phyloP scores from a whole-genome alignment of 2,113 vertebrate genomes.

The Coryphaenoides rupestris region DNA sequence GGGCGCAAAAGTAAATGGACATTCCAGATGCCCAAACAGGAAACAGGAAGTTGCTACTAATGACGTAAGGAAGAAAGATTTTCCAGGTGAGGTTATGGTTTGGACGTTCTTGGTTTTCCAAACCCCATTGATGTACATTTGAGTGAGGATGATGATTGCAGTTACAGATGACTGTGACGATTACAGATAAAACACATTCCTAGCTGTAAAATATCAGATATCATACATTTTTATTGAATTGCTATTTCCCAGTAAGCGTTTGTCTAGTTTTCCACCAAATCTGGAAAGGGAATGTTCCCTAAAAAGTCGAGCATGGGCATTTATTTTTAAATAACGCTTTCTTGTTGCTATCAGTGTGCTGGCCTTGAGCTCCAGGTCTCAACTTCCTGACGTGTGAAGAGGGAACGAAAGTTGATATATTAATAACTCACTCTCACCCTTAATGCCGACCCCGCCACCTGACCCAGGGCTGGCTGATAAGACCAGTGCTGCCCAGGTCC shows the following conservation, averaged over 20 bases:
- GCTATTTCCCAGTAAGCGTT: no score
- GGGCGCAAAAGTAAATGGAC: slow-evolving; percentile 54
- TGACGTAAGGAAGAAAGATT: slow-evolving; percentile 49
- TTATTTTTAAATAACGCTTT: slow-evolving; percentile 28
- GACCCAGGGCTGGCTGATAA: slow-evolving; percentile 59
- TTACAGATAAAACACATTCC: no score
- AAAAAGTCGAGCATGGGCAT: no score
- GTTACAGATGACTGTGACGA: no score
- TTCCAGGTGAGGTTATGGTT: slow-evolving; percentile 67
- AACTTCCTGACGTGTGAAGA: slow-evolving; percentile 59
- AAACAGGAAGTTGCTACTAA: slow-evolving; percentile 74
- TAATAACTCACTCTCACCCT: slow-evolving; percentile 50
- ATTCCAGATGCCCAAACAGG: slow-evolving; percentile 69
- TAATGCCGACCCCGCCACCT: slow-evolving; percentile 46
- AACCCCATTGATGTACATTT: slow-evolving; percentile 18
- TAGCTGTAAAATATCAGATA: no score
- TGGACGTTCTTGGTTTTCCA: slow-evolving; percentile 46
- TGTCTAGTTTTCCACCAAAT: no score
- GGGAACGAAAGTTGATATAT: slow-evolving; percentile 60
- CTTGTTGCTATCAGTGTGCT: slow-evolving; percentile 42
- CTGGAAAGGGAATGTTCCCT: no score
- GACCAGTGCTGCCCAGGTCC: slow-evolving; percentile 38
- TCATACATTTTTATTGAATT: no score
- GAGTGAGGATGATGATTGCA: slow-evolving; percentile 1
- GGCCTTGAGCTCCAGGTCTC: slow-evolving; percentile 57